Base-by-base conservation (phyloP, 2,888 invertebrate species). In the Agrypnus murinus region DNA sequence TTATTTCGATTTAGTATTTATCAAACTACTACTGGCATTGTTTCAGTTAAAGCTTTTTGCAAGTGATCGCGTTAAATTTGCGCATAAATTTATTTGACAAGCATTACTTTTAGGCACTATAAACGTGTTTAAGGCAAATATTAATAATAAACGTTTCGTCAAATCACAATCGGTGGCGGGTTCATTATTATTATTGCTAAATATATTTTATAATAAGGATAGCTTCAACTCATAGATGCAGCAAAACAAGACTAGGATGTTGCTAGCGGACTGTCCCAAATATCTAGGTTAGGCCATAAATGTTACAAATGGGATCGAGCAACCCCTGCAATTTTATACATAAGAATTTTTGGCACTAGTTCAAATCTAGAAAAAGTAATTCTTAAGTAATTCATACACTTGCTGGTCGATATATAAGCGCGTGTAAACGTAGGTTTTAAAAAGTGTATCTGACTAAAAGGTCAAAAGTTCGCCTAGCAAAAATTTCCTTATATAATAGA, bases 101-200 rank as follows among this genome's bases (percentile, higher is more conserved):
- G 65, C 65, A 62, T 67, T n/a, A 36, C 50, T 32, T 65, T 36
- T 60, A 70, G 70, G 70, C 70, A 70, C 70, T 70, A 55, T 14
- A 65, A 70, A 70, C 53, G 65, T 70, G 70, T 62, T 67, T 70
- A 70, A 70, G 62, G 70, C 65, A 65, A 62, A 62, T 65, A 36
- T 38, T 32, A 38, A 38, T 58, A 63, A 65, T 50, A 66, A 65
- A 59, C 40, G 40, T 60, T 60, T 70, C 62, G 38, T 70, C 45
- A 70, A 66, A 70, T 70, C 70, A 70, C 70, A 70, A 60, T 58
- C 60, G 46, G 45, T 31, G 40, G 34, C 45, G 38, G 45, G 48
- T 36, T 62, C 19, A 25, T 59, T 14, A 17, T 31, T 57, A 53
- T 32, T 43, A 40, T 17, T 43, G 55, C 32, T 55, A 55, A n/a